Percentiles rank a stretch among this genome's conserved stretches.
Conservation (phyloP, 2,888 invertebrate genomes). For the Reticulitermes lucifugus region DNA sequence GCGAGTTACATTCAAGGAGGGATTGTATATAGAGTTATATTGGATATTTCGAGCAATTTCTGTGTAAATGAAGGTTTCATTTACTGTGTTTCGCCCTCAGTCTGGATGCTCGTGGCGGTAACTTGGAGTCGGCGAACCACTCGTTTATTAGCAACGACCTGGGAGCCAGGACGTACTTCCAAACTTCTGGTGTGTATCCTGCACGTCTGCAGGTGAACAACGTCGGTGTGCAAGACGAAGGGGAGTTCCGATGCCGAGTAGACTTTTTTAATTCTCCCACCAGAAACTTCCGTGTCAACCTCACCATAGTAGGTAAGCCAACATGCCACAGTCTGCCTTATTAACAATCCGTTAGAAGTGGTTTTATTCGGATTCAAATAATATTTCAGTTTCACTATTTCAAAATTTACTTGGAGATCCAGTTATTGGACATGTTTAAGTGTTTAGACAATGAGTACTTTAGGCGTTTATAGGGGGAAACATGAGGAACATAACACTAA, state of each 20-base stretch:
- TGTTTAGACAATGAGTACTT: no score
- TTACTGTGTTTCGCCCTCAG: conserved; percentile 62
- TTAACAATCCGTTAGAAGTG: no score
- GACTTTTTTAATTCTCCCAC: conserved; percentile 92
- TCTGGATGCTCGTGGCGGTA: conserved; percentile 81
- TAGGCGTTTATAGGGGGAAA: no score
- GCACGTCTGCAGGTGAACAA: conserved; percentile 80
- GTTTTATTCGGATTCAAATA: no score
- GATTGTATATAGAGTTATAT: no score
- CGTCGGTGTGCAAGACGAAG: conserved; percentile 80
- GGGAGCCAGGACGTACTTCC: conserved; percentile 80
- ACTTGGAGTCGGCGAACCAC: conserved; percentile 75
- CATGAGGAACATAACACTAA: no score
- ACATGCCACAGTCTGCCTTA: not conserved
- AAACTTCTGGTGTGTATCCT: conserved; percentile 65
- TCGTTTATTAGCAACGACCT: conserved; percentile 83
- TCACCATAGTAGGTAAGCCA: conserved; percentile 89
- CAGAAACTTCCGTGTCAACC: conserved; percentile 85
- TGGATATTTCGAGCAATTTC: no score
- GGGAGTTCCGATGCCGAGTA: conserved; percentile 87
- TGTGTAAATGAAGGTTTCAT: no score
- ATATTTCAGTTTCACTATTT: no score
- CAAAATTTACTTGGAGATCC: no score
- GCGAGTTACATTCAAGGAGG: no score
- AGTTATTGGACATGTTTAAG: no score